Conservation (phyloP, 1,140 invertebrate genomes). For the Gonioctena quinquepunctata region DNA sequence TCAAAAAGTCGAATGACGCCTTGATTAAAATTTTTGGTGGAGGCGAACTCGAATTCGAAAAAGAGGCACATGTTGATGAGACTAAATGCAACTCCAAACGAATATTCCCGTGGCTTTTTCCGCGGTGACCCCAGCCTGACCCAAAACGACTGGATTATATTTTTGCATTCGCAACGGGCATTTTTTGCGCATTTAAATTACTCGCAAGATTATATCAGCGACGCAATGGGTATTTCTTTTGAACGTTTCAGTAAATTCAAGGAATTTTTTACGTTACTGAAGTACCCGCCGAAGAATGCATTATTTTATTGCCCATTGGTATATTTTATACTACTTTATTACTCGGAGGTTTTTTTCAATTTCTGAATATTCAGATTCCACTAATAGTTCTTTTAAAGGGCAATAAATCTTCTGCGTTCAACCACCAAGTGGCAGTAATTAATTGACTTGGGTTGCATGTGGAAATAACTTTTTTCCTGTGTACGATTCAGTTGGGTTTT, state of each 20-base stretch:
- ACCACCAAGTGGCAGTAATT: not conserved
- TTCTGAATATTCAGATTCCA: not conserved
- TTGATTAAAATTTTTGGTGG: too few species aligned
- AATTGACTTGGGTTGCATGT: too few species aligned
- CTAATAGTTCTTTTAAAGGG: not conserved
- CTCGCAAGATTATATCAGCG: not conserved
- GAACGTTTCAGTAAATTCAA: not conserved
- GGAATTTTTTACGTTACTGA: not conserved
- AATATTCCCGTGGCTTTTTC: too few species aligned
- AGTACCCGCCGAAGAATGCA: not conserved
- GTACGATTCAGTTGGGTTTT: too few species aligned
- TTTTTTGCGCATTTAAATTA: not conserved
- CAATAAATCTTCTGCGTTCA: not conserved
- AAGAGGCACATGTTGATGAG: too few species aligned
- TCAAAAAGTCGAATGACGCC: too few species aligned
- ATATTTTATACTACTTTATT: not conserved
- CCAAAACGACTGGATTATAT: too few species aligned
- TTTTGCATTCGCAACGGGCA: not conserved
- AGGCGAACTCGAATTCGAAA: too few species aligned
- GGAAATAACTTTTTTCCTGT: too few species aligned
- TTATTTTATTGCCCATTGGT: not conserved
- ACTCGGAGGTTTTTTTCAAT: not conserved
- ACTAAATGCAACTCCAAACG: too few species aligned
- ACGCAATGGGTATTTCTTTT: not conserved
- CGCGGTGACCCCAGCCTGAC: too few species aligned